Evolutionary conservation across 2,888 invertebrate species (phyloP), one percentile per base, ranked within the genome.

Genomic region (Incurvaria masculella): DNA sequence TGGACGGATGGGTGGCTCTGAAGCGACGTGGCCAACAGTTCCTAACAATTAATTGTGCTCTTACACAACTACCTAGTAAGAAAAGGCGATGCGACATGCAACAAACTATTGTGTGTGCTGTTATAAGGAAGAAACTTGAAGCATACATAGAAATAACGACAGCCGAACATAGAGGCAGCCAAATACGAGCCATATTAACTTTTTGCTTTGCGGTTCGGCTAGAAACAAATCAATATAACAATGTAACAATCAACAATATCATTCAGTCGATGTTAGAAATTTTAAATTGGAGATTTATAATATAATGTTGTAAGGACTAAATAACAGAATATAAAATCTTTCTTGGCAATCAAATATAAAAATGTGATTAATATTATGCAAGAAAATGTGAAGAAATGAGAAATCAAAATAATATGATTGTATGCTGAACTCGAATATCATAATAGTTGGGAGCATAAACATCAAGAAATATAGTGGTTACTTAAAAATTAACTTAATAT

Each of bases 141-240:
- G 76, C 76, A 73, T 76, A 76, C 76, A 76, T 72, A 74, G 75
- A 76, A 70, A 75, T 64, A 73, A 75, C 62, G 71, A 76, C 74
- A 76, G 73, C 73, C 75, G 75, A 62, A 74, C 64, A 75, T 69
- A 73, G 70, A 74, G 72, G 69, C 75, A 73, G 73, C 74, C 75
- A 73, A 75, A 70, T 69, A 76, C 75, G 75, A 76, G 76, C 76
- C 75, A 75, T 71, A 70, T 70, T 66, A 72, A 75, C 70, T 72
- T 68, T 75, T 75, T 74, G 76, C 71, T 66, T 71, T 75, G 76
- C 66, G 71, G 69, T 68, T 67, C 74, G 61, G 76, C 76, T 76
- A 76, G 73, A 78, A 48, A 40, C 20, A 47, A 47, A 21, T 47
- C 21, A 41, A 41, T 41, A 41, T 10, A 39, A 42, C 42, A 44